A percentile compares a stretch with the other conserved stretches of the same genome.
Evolutionary conservation across 64 coral and sea anemone species (phyloP).

Genomic region (Pocillopora verrucosa): DNA sequence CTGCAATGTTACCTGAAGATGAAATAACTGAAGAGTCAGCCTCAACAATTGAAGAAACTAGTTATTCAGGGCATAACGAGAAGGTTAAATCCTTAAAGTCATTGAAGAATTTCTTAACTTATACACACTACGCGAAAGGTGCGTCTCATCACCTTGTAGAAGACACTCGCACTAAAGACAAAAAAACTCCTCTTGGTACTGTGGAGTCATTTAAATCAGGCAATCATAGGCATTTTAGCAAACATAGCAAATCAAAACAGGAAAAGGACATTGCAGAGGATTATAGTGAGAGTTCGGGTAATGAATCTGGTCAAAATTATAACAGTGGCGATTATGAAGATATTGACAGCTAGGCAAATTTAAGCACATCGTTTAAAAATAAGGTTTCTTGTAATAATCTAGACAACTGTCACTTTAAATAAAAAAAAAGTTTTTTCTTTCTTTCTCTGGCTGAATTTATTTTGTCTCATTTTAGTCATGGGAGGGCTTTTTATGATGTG

Average conservation of each 20-base stretch:
- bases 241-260: neutral
- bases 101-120: neutral
- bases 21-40: neutral
- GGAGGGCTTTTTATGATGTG: too few species aligned
- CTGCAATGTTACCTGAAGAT: neutral
- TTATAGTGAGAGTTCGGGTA: neutral
- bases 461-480: too few species aligned
- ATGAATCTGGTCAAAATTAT: slow-evolving; percentile 7
- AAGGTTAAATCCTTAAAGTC: neutral
- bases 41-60: neutral
- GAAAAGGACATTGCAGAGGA: neutral
- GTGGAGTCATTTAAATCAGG: neutral
- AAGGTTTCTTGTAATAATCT: too few species aligned
- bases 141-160: neutral
- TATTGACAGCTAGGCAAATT: neutral
- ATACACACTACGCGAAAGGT: neutral
- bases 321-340: neutral
- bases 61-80: neutral
- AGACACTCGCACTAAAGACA: neutral
- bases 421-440: too few species aligned
- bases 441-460: too few species aligned
- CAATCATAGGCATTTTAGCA: neutral
- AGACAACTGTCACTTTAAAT: too few species aligned
- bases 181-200: neutral
- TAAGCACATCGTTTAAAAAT: neutral